Percentiles rank a stretch among this genome's conserved stretches.
phyloP scores from a whole-genome alignment of 2,797 vertebrate species.

The Garrulus glandarius region DNA sequence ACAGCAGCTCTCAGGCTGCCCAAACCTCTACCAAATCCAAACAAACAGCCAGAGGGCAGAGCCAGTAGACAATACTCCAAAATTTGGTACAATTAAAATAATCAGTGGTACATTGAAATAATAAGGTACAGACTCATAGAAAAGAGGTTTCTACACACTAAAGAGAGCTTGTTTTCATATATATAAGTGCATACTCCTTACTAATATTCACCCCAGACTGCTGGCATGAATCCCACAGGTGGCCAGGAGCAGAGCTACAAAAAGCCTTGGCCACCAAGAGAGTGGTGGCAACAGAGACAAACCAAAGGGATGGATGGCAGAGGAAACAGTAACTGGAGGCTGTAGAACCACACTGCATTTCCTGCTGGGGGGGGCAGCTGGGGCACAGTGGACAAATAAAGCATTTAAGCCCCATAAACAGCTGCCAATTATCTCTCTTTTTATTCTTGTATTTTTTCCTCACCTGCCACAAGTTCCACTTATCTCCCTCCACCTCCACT shows the following conservation, averaged over 20 bases:
- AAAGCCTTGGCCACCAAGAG: rapidly evolving
- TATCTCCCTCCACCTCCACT: neutral
- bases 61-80: neutral
- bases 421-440: neutral
- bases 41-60: neutral
- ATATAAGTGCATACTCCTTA: neutral
- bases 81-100: neutral
- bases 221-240: neutral
- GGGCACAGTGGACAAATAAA: neutral
- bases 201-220: neutral
- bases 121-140: neutral
- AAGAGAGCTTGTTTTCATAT: neutral
- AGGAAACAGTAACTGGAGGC: neutral
- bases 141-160: neutral
- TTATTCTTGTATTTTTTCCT: neutral
- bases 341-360: rapidly evolving
- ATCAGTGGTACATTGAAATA: neutral
- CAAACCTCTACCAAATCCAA: neutral
- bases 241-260: neutral
- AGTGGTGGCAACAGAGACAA: neutral
- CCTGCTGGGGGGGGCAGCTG: rapidly evolving
- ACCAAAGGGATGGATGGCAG: rapidly evolving
- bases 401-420: neutral
- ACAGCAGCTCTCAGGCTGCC: neutral
- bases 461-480: no score